Percentiles rank a stretch among this genome's conserved stretches.
Conservation (phyloP, 2,113 vertebrate genomes). For the Martes martes region DNA sequence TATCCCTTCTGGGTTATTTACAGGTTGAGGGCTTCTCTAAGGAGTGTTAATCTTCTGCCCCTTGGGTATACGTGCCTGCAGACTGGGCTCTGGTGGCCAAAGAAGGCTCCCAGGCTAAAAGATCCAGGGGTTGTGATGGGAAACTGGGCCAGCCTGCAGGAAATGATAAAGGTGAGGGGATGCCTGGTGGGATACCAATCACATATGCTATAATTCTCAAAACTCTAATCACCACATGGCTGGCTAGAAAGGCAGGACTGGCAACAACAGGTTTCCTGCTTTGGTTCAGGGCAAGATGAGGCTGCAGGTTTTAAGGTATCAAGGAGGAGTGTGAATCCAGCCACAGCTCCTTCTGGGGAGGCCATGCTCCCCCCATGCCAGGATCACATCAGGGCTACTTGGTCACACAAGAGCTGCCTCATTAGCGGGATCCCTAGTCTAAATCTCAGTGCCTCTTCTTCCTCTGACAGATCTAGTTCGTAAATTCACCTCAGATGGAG, state of each 20-base stretch:
- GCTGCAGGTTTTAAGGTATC: neutral
- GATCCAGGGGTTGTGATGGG: neutral
- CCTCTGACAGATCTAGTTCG: neutral
- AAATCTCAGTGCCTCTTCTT: neutral
- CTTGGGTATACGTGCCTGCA: neutral
- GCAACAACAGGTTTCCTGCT: neutral
- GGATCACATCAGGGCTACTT: neutral
- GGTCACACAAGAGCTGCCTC: neutral
- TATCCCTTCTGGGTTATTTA: neutral
- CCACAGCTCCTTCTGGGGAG: neutral
- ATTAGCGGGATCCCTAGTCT: neutral
- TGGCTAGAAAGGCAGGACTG: neutral
- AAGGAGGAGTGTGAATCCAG: neutral
- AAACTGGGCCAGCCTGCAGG: neutral
- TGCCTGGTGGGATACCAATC: neutral
- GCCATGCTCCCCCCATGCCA: neutral
- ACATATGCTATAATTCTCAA: neutral
- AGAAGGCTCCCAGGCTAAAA: neutral
- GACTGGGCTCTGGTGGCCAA: neutral
- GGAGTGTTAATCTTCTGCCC: neutral
- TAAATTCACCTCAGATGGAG: neutral
- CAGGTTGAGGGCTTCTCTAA: neutral
- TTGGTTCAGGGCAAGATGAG: neutral
- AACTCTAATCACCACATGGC: neutral
- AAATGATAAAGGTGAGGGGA: neutral